These are phyloP conservation scores for Phragmatobia fuliginosa DNA, from an alignment of 2,888 invertebrate species.

Conservation along the genomic window DNA sequence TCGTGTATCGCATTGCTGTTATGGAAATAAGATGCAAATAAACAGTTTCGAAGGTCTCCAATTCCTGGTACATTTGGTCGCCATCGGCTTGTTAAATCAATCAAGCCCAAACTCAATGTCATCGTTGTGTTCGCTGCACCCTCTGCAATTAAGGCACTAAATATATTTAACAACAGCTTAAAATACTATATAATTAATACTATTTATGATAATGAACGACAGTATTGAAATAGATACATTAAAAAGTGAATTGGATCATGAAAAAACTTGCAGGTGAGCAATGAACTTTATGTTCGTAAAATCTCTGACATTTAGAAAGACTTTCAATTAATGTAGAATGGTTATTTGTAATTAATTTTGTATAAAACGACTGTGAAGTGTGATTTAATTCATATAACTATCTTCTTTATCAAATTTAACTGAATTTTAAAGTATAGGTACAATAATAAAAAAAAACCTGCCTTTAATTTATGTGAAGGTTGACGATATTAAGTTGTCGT, in stretches of 20 bases:
- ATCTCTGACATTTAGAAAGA: neutral
- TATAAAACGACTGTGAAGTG: neutral
- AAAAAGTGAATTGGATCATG: slow-evolving; percentile 81
- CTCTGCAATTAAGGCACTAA: slow-evolving; percentile 33
- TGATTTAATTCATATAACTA: too few relatives aligned
- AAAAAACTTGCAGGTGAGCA: slow-evolving; percentile 79
- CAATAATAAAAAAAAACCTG: too few relatives aligned
- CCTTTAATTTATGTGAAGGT: slow-evolving; percentile 7
- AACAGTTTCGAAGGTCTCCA: slow-evolving; percentile 25
- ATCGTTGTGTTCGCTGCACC: slow-evolving; percentile 29
- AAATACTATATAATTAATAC: slow-evolving; percentile 14
- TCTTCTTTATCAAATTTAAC: neutral
- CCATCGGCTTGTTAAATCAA: slow-evolving; percentile 57
- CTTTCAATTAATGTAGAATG: neutral
- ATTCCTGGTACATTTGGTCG: slow-evolving; percentile 42
- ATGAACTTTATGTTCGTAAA: neutral
- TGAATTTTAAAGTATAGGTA: neutral
- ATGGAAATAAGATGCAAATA: slow-evolving; percentile 16
- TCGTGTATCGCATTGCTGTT: neutral
- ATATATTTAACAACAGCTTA: slow-evolving; percentile 24
- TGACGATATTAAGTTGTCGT: neutral
- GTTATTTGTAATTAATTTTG: neutral
- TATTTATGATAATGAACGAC: slow-evolving; percentile 68
- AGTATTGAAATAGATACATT: slow-evolving; percentile 76
- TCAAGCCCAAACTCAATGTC: slow-evolving; percentile 33